phyloP scores from a whole-genome alignment of 2,888 invertebrate genomes.

The Tetanocera ferruginea region DNA sequence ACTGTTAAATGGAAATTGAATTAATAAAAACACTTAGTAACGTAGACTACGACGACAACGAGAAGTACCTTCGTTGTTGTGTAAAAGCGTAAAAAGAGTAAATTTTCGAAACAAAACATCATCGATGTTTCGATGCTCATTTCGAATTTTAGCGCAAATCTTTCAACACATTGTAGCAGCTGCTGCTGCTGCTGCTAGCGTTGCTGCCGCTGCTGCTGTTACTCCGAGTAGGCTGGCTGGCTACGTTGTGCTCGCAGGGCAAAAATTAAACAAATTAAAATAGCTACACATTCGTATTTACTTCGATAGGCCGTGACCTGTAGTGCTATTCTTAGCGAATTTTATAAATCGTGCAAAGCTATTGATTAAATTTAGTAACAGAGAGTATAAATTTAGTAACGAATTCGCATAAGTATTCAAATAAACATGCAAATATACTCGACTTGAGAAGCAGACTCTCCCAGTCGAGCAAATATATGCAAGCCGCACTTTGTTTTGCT shows the following conservation, averaged over 20 bases:
- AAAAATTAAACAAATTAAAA: slow-evolving; percentile 39
- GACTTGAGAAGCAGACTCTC: no score
- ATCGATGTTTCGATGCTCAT: background rate
- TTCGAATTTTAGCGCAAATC: no score
- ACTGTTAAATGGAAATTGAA: background rate
- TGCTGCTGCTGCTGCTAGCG: slow-evolving; percentile 11
- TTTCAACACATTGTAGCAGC: slow-evolving; percentile 12
- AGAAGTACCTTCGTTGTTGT: background rate
- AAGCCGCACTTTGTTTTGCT: no score
- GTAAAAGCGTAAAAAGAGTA: background rate
- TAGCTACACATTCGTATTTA: slow-evolving; percentile 44
- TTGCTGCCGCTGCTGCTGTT: background rate
- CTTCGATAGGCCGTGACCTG: slow-evolving; percentile 66
- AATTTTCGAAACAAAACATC: no score
- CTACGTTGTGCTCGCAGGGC: slow-evolving; percentile 38
- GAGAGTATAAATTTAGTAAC: slow-evolving; percentile 47
- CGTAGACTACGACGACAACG: background rate
- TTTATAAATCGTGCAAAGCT: slow-evolving; percentile 65
- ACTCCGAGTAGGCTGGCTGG: background rate
- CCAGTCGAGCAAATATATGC: no score
- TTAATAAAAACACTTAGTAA: background rate
- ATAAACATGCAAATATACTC: no score
- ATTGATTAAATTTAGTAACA: slow-evolving; percentile 62
- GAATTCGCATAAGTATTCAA: slow-evolving; percentile 37
- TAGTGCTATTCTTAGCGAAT: slow-evolving; percentile 63